phyloP scores from a whole-genome alignment of 1,140 invertebrate species.

The Trigoniulus corallinus region DNA sequence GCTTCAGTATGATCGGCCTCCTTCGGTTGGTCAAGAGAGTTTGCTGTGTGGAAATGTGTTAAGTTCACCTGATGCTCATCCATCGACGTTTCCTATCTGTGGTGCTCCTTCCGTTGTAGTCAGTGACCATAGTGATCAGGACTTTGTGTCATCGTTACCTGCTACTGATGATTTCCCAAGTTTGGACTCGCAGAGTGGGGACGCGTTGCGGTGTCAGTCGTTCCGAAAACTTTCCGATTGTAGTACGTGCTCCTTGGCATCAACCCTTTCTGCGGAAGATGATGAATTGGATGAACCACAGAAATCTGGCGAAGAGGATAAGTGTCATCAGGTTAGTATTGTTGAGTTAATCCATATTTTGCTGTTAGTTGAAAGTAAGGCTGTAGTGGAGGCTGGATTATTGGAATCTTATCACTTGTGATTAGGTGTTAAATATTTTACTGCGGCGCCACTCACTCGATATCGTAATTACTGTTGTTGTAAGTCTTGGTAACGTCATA shows the following conservation, averaged over 20 bases:
- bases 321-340: not conserved
- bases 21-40: not conserved
- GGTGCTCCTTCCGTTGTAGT: slow-evolving; percentile 59
- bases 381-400: no score
- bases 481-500: no score
- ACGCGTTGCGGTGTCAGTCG: not conserved
- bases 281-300: not conserved
- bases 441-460: no score
- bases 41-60: not conserved
- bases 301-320: not conserved
- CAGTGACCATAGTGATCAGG: slow-evolving; percentile 54
- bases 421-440: no score
- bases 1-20: not conserved
- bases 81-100: not conserved
- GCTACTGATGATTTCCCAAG: not conserved
- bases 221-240: not conserved
- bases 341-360: not conserved
- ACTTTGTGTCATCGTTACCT: no score
- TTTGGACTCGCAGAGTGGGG: not conserved
- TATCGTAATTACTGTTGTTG: no score
- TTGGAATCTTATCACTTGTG: no score
- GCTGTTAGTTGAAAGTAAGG: not conserved
- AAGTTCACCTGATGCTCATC: not conserved
- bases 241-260: not conserved
- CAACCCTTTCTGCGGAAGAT: not conserved